phyloP scores from a whole-genome alignment of 30 jellyfish, hydroid and myxozoan species.

The Mastigias papua region DNA sequence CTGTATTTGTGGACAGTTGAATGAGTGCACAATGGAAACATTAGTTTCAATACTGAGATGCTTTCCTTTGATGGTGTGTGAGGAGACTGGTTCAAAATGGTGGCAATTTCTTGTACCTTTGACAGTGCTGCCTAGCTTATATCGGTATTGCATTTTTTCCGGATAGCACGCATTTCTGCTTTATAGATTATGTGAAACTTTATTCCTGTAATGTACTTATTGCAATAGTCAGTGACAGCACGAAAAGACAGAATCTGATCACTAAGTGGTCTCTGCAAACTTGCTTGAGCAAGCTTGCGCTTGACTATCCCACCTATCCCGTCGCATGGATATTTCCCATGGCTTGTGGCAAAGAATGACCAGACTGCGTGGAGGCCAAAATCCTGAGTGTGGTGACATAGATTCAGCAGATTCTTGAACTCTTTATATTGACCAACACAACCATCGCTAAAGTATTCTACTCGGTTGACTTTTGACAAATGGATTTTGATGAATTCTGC shows the following conservation, averaged over 20 bases:
- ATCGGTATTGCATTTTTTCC: too few species aligned
- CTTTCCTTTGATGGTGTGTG: too few species aligned
- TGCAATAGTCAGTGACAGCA: background rate
- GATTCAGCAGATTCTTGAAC: background rate
- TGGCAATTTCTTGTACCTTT: too few species aligned
- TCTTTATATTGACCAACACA: conserved; percentile 19
- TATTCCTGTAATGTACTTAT: background rate
- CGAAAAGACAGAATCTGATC: background rate
- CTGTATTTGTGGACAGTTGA: too few species aligned
- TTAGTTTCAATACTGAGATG: too few species aligned
- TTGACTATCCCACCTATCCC: conserved; percentile 24
- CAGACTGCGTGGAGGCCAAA: conserved; percentile 1
- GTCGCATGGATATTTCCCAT: background rate
- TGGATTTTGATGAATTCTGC: background rate
- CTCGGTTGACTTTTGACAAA: background rate
- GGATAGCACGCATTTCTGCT: too few species aligned
- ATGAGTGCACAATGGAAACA: too few species aligned
- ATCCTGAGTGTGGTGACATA: conserved; percentile 12
- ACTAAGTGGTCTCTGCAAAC: conserved; percentile 22
- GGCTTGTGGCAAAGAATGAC: conserved; percentile 38
- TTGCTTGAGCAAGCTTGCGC: background rate
- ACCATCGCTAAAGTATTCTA: conserved; percentile 33
- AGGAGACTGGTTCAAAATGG: too few species aligned
- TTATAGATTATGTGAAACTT: too few species aligned
- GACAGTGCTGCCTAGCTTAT: too few species aligned